Evolutionary conservation across 2,888 invertebrate species (phyloP).

Genomic region (Helicoverpa assulta): DNA sequence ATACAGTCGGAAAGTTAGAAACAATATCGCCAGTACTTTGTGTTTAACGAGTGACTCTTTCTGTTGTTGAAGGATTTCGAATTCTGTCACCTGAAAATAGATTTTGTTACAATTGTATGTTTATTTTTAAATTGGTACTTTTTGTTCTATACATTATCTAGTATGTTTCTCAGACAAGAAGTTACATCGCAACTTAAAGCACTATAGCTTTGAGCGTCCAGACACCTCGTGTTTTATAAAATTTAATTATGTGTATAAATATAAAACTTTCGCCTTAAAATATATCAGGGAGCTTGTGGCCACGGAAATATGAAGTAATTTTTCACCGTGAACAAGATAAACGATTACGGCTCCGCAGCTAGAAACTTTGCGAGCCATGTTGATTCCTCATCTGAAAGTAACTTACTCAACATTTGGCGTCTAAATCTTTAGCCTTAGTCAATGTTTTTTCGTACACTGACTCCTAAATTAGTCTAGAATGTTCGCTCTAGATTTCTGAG

Average conservation of each 20-base stretch:
- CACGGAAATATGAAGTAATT: constrained; percentile 50
- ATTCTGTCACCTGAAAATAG: not conserved
- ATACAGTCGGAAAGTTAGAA: not conserved
- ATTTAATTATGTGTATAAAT: constrained; percentile 37
- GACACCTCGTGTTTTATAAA: constrained; percentile 36
- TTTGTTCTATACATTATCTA: no score
- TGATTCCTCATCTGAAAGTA: constrained; percentile 52
- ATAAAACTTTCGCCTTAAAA: constrained; percentile 36
- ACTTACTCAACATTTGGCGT: constrained; percentile 31
- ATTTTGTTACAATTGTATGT: not conserved
- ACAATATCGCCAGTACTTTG: not conserved
- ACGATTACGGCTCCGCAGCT: constrained; percentile 46
- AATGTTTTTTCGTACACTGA: constrained; percentile 22
- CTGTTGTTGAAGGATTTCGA: not conserved
- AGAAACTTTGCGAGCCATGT: constrained; percentile 45
- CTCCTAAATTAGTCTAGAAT: constrained; percentile 20
- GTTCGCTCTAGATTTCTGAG: constrained; percentile 21
- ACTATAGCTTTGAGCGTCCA: constrained; percentile 6
- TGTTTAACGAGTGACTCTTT: not conserved
- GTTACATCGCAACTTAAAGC: not conserved
- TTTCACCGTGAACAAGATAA: constrained; percentile 59
- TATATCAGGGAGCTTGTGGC: constrained; percentile 41
- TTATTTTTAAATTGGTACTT: no score
- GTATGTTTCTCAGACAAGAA: no score
- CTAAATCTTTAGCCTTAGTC: constrained; percentile 13